A percentile compares a stretch with the other conserved stretches of the same genome.
These are phyloP conservation scores for Enteromius radiatus DNA, from an alignment of 2,797 vertebrate species.

Conservation along the genomic window DNA sequence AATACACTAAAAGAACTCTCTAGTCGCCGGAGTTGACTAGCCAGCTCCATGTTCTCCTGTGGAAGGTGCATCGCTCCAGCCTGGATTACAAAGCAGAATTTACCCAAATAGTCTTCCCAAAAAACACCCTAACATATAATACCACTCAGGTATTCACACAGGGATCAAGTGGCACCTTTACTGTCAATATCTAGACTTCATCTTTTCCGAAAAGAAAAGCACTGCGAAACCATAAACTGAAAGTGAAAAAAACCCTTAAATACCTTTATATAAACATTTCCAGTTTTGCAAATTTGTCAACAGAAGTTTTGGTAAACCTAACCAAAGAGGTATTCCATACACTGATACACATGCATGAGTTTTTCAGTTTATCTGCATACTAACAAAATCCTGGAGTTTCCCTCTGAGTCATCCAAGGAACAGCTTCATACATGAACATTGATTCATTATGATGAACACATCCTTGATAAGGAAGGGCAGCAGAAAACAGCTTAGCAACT, in stretches of 20 bases:
- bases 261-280: neutral
- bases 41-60: constrained; percentile 86
- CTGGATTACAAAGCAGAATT: constrained; percentile 42
- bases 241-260: constrained; percentile 10
- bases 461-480: constrained; percentile 60
- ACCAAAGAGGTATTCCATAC: constrained; percentile 19
- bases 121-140: constrained; percentile 20
- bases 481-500: constrained; percentile 54
- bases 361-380: constrained; percentile 64
- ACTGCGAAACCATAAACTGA: constrained; percentile 16
- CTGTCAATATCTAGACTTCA: neutral
- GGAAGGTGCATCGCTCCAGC: constrained; percentile 71
- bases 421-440: constrained; percentile 67
- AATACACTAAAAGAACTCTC: constrained; percentile 94
- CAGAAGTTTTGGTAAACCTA: constrained; percentile 2
- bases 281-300: neutral
- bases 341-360: constrained; percentile 53
- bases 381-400: constrained; percentile 79
- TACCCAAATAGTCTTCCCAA: neutral
- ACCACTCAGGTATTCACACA: neutral
- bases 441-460: constrained; percentile 67
- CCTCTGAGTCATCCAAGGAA: constrained; percentile 75
- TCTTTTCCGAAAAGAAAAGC: neutral
- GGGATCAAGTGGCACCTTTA: neutral
- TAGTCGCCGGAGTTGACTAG: constrained; percentile 90